phyloP scores from a whole-genome alignment of 2,113 vertebrate species.

The Muntiacus muntjak region DNA sequence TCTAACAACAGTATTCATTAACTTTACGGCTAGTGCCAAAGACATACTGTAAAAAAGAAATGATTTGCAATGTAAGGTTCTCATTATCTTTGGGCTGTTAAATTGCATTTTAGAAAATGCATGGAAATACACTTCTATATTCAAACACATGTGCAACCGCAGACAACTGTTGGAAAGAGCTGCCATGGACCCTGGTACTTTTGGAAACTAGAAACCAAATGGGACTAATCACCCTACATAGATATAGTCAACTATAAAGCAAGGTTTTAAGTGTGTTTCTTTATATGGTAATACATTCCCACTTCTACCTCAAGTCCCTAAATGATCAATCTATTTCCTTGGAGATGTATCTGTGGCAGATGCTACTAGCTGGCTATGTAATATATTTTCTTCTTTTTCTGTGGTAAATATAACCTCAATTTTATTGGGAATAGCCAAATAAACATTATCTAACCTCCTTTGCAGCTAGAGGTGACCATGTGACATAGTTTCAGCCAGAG shows the following conservation, averaged over 20 bases:
- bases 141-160: not conserved
- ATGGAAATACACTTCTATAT: not conserved
- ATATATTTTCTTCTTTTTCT: not conserved
- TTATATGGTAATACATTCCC: not conserved
- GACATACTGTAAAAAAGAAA: not conserved
- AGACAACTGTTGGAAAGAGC: not conserved
- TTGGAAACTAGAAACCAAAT: not conserved
- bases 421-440: not conserved
- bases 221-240: not conserved
- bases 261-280: not conserved
- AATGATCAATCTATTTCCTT: not conserved
- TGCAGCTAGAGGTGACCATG: not conserved
- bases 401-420: not conserved
- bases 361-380: not conserved
- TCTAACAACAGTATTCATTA: not conserved
- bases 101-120: not conserved
- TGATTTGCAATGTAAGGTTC: not conserved
- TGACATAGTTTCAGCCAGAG: not conserved
- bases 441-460: not conserved
- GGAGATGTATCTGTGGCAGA: not conserved
- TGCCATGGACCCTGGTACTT: not conserved
- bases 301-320: not conserved
- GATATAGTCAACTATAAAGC: not conserved
- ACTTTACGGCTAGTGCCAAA: not conserved
- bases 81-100: not conserved